A percentile compares a stretch with the other conserved stretches of the same genome.
phyloP scores from a whole-genome alignment of 2,797 vertebrate species.

The Intellagama lesueurii region DNA sequence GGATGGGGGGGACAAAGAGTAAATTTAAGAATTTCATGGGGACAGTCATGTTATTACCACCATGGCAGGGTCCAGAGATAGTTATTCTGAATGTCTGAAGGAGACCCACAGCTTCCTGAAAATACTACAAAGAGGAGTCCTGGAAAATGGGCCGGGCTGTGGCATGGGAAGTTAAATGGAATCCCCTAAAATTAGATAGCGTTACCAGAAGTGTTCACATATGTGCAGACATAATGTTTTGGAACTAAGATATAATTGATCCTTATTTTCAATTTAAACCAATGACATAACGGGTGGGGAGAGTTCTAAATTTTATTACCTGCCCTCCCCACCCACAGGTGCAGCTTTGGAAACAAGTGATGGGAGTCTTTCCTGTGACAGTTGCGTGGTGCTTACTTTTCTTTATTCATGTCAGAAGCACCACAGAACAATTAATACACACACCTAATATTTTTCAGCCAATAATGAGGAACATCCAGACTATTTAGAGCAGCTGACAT shows the following conservation, averaged over 20 bases:
- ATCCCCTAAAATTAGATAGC: background rate
- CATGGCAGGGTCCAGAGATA: too few relatives aligned
- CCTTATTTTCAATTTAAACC: background rate
- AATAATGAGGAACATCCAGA: too few relatives aligned
- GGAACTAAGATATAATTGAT: too few relatives aligned
- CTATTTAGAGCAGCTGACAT: too few relatives aligned
- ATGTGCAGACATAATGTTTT: background rate
- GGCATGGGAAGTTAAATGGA: background rate
- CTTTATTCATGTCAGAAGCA: too few relatives aligned
- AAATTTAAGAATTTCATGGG: too few relatives aligned
- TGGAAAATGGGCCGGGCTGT: background rate
- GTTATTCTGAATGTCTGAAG: too few relatives aligned
- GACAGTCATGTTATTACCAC: too few relatives aligned
- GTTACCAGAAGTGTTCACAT: background rate
- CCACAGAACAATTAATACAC: too few relatives aligned
- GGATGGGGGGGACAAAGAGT: too few relatives aligned
- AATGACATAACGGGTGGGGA: background rate
- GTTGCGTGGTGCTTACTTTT: background rate
- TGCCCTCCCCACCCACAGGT: background rate
- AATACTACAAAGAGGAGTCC: too few relatives aligned
- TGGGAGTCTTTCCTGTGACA: conserved; percentile 9
- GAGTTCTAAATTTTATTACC: background rate
- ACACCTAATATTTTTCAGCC: too few relatives aligned
- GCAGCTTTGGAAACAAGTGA: conserved; percentile 13
- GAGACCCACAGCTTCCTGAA: background rate